Evolutionary conservation across 2,797 vertebrate species (phyloP).

Genomic region (Sebastes itinus): DNA sequence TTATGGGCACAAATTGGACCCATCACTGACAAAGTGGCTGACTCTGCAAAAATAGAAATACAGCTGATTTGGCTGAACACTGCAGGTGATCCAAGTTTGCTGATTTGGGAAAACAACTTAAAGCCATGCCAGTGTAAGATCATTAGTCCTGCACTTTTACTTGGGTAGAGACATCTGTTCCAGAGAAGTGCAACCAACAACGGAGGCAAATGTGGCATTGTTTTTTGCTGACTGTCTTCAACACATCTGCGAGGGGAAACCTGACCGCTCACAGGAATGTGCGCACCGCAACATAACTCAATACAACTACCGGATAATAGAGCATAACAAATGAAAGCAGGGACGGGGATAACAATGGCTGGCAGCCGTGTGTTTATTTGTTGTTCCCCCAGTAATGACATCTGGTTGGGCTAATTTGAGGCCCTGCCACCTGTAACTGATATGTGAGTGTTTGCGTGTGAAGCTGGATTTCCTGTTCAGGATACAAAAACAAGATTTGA

Average conservation of each 20-base stretch:
- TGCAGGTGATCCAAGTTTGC: conserved; percentile 13
- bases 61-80: conserved; percentile 15
- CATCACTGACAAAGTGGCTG: not conserved
- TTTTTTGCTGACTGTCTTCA: not conserved
- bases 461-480: not conserved
- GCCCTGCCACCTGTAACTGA: not conserved
- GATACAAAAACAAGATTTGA: not conserved
- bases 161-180: not conserved
- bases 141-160: conserved; percentile 1
- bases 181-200: not conserved
- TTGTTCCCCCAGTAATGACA: not conserved
- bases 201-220: not conserved
- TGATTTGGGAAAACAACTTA: conserved; percentile 7
- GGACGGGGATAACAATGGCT: not conserved
- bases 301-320: not conserved
- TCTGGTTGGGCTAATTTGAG: not conserved
- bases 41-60: not conserved
- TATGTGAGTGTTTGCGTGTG: not conserved
- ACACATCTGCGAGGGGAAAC: not conserved
- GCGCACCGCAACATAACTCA: not conserved
- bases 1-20: not conserved
- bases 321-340: not conserved
- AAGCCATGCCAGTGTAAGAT: not conserved
- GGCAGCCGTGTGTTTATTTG: conserved; percentile 3
- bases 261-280: not conserved